Evolutionary conservation across 2,113 vertebrate species (phyloP), one percentile per base, ranked within the genome.

Genomic region (Psittacus erithacus): DNA sequence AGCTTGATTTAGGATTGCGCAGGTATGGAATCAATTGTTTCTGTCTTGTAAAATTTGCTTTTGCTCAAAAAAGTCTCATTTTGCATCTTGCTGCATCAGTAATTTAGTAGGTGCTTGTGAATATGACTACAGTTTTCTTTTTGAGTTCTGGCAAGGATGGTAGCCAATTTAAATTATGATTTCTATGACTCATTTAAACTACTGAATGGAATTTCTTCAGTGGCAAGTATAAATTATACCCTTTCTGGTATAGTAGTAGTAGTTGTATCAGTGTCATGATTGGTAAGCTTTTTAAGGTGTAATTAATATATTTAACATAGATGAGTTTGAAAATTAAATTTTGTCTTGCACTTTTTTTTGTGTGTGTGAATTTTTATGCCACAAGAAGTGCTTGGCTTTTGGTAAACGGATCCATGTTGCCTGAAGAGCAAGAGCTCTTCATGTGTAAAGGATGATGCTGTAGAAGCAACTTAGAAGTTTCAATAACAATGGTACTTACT

Each of bases 1-100:
- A 97, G 55, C 92, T 78, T 4, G 99, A 99, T 65, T 70, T 86
- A 1, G 98, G 97, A 4, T 97, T 99, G 57, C 98, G 99, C 96
- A 99, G 99, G 99, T 99, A 99, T 19, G 80, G 41, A 8, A 0
- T 55, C 57, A 18, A 75, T 17, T 27, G 29, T 59, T 59, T 24
- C 22, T 59, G 33, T 59, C 33, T n/a, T 60, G 7, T 69, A 63
- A 65, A 69, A 23, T 77, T 76, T 76, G 7, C 9, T 68, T 85
- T 75, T 79, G 5, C 47, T 53, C 52, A 33, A 53, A 74, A 33
- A 43, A 24, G 49, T 28, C 23, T 47, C 6, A 15, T 27, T 91
- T 81, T 73, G 20, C 7, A 3, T 64, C 38, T 84, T 65, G 16
- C n/a, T 63, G 6, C 23, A 38, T 70, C 33, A 43, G 19, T 77